Evolutionary conservation across 2,113 vertebrate genomes (phyloP), one percentile per base, ranked within the genome.

Genomic region (Chaenogobius annularis): DNA sequence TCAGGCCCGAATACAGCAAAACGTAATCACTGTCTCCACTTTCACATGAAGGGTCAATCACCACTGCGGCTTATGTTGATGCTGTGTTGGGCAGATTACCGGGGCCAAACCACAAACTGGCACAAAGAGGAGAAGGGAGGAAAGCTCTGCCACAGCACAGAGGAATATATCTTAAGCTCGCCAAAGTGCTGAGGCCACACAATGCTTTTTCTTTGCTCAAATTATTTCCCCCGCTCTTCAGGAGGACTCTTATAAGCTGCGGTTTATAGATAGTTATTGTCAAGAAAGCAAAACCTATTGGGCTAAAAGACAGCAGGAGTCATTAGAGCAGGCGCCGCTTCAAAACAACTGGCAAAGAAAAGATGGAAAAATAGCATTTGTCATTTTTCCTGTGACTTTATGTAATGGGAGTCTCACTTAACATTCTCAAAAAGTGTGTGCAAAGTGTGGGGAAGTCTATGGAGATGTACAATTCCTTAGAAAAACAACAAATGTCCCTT

Each of bases 221-320:
- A 87, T 84, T 81, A 85, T 88, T 88, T 87, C 37, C 37, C 37
- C 37, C 37, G 92, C 93, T 93, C 92, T 94, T 94, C 88, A 52
- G 83, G 83, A 92, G 93, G 94, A 83, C 87, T 90, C 70, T 78
- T 67, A 83, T 67, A 84, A 92, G 91, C 94, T 96, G 93, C 10
- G 80, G 92, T 72, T 89, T 86, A 85, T 89, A 95, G 94, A 95
- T 94, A 94, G 94, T 93, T 92, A 84, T 89, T 88, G 79, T 71
- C 73, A 35, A 81, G 82, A 83, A 88, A 26, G 23, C 55, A 58
- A 58, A n/a, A 58, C 20, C 83, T 17, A 3, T 17, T 1, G 46
- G 23, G 75, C 78, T 81, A 73, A 77, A 83, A 77, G 77, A 85
- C 80, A 81, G 85, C 85, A 71, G 85, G 81, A 83, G 83, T 88